These are phyloP conservation scores for Sinocyclocheilus grahami DNA, from an alignment of 2,113 vertebrate genomes.

Conservation along the genomic window DNA sequence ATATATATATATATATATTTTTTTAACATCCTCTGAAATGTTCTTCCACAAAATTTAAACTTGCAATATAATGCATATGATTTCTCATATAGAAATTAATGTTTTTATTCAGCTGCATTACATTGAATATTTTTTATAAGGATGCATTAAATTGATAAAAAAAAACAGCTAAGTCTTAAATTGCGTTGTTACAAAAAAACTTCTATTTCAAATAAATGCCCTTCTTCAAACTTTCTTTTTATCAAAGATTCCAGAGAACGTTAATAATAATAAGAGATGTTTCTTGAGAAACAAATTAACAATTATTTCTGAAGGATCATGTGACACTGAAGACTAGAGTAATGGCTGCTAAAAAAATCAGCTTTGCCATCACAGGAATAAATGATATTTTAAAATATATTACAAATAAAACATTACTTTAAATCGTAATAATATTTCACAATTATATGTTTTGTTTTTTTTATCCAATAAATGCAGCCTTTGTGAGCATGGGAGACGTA, in stretches of 20 bases:
- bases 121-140: too few species aligned
- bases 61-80: too few species aligned
- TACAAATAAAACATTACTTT: not conserved
- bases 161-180: too few species aligned
- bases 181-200: too few species aligned
- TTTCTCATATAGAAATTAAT: too few species aligned
- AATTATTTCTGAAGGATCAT: not conserved
- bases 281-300: not conserved
- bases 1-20: too few species aligned
- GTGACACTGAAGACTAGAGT: not conserved
- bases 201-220: not conserved
- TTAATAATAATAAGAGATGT: not conserved
- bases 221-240: not conserved
- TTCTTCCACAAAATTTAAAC: too few species aligned
- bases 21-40: too few species aligned
- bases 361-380: not conserved
- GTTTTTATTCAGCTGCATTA: too few species aligned
- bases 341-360: not conserved
- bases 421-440: not conserved
- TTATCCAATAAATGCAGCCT: not conserved
- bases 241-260: too few species aligned
- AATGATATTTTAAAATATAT: too few species aligned
- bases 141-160: too few species aligned
- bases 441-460: not conserved
- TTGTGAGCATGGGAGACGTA: not conserved